Base-by-base conservation (phyloP, 2,888 invertebrate species). In the Anoplius nigerrimus region DNA sequence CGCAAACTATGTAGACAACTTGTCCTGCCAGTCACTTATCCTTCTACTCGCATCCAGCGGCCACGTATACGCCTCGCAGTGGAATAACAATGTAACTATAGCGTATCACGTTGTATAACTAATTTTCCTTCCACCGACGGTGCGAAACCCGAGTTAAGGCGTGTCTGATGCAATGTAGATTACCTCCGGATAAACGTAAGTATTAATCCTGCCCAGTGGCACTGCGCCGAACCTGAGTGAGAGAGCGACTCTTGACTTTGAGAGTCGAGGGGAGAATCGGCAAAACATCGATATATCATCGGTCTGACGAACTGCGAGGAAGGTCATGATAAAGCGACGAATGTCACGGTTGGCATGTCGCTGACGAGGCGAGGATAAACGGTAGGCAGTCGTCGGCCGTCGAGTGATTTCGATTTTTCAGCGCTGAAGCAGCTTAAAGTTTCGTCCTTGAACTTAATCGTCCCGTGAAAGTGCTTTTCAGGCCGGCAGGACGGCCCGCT, bases 1-100 rank as follows among this genome's bases (percentile, higher is more conserved):
- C 62, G 43, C 52, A 62, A 76, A 76, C 74, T 67, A 67, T 62
- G 69, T 67, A 65, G 63, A 66, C 62, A 76, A 76, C 77, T 76
- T 71, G 65, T 69, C 74, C 21, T 71, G 68, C 53, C 20, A 65
- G 58, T 52, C 61, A 53, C 55, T 69, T 56, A 58, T 61, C 66
- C 71, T 73, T 71, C 70, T 72, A 75, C 66, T 62, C 66, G 57
- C 55, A 54, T 21, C 55, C 34, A 57, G 51, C 48, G 62, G 68
- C 56, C 55, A 45, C 20, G 54, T 63, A 71, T 66, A 65, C 66
- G 71, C 57, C 57, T 66, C 62, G 57, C 56, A 55, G 16, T 52
- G 11, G 73, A 76, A 69, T 76, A 73, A 76, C 73, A 76, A 71
- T 58, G 57, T 54, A 58, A 57, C 58, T 68, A 71, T 76, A 69